Evolutionary conservation across 2,797 vertebrate genomes (phyloP), one percentile per base, ranked within the genome.

Genomic region (Florisuga fusca): DNA sequence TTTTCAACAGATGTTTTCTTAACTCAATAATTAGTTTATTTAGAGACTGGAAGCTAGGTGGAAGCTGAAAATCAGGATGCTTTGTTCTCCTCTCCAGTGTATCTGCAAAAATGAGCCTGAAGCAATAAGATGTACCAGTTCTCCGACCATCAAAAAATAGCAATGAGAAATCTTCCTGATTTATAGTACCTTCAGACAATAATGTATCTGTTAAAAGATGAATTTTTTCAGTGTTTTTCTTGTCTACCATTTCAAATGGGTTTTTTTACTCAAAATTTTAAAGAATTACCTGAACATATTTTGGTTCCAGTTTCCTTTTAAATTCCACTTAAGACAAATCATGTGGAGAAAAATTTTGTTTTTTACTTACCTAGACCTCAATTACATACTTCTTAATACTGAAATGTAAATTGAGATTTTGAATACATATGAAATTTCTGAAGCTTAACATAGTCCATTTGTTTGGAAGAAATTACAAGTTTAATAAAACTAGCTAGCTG

Each of bases 61-160:
- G 33, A 89, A 81, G 69, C 29, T 81, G 51, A 54, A 93, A 86
- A 78, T 72, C 21, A 34, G 33, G 17, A 55, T 51, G 29, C 26
- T 78, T 75, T 88, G 23, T 78, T 80, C 33, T 74, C 33, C 22
- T 72, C 58, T 75, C 78, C 50, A 64, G 57, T 59, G 15, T 48
- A 50, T 43, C 53, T 80, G 36, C 6, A 18, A 25, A 85, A 90
- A 50, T 7, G 31, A 85, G 50, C 33, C 76, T 77, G 61, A n/a
- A 72, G 9, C 1, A 0, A 57, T 77, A 69, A 50, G 5, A 29
- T 0, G 0, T 75, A 54, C n/a, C 67, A 41, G 38, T 81, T 94
- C 58, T 90, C 31, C 46, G 57, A 2, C 80, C 21, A 25, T 19
- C 9, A n/a, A 41, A 67, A 72, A 48, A 33, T 6, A 63, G 9